Evolutionary conservation across 1,140 invertebrate species (phyloP), one percentile per base, ranked within the genome.

Genomic region (Orchesella cincta): DNA sequence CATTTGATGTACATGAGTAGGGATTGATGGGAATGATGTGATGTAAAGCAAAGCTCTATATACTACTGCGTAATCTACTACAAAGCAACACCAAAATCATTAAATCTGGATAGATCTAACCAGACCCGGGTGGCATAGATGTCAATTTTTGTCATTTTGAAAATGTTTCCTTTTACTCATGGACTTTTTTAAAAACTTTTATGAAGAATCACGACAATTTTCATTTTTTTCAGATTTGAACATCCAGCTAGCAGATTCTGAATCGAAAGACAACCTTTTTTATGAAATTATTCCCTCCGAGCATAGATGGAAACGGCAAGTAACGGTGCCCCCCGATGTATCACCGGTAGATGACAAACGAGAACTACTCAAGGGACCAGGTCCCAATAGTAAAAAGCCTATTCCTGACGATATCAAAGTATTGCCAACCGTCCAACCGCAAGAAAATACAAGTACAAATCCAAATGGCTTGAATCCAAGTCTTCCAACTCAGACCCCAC

Each of bases 211-310:
- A n/a, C n/a, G n/a, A n/a, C n/a, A n/a, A n/a, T n/a, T n/a, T n/a
- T n/a, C n/a, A n/a, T 46, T 46, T 46, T 46, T 46, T 46, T 46
- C 39, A 46, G 39, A 46, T 12, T 46, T 46, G 8, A 20, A 8
- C 20, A 12, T 46, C 8, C 8, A 46, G 39, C 8, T 46, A 20
- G 8, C 39, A 12, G 39, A 46, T 46, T 8, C 8, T 8, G 39
- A 46, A 12, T 8, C 39, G 8, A 8, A 8, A n/a, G 52, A 57
- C 52, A 57, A 23, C 23, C 23, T 78, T 28, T 39, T 46, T 23
- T 76, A 76, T 64, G 70, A 76, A 16, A 62, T 76, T 34, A 34
- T 78, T 26, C 67, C 76, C 36, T 67, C 33, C 14, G 8, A 8
- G 39, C 39, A 46, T 1, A 35, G 77, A 35, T 23, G 70, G 20